Base-by-base conservation (phyloP, 2,888 invertebrate species). In the Drosophila subsilvestris region DNA sequence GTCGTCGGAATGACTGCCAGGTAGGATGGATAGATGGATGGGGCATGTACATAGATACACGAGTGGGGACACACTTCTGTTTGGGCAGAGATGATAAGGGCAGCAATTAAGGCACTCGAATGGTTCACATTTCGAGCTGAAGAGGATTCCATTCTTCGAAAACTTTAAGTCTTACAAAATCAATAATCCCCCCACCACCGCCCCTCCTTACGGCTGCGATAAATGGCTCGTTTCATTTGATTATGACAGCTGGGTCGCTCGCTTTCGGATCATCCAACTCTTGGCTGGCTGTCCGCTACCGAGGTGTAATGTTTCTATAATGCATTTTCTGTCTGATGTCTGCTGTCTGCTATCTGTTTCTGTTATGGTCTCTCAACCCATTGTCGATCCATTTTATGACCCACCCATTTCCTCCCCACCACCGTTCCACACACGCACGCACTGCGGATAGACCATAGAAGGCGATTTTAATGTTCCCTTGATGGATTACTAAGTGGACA, bases 81-180 rank as follows among this genome's bases (percentile, higher is more conserved):
- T 77, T 58, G 77, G 71, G 61, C 48, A 73, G 75, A 74, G 85
- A 86, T 81, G 85, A 83, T 87, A 85, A 81, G 79, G 77, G 74
- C 72, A 81, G 85, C 87, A 83, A 83, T 83, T 83, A 83, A 77
- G 87, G 69, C 71, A 76, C 80, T 81, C 78, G 73, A 63, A 66
- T 76, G 81, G 68, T 62, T 67, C 62, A 67, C 55, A 32, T 42
- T 57, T 80, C 45, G 18, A 45, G 44, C 51, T 10, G 37, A 9
- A 22, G 22, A 12, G 8, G 8, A 9, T 6, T 27, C 17, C 17
- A 29, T 47, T 18, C 47, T 20, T 47, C 22, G 37, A n/a, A 37
- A 49, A 43, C 66, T 55, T 66, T 66, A 66, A 66, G 48, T 14
- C 14, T 29, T 9, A 9, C 20, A 58, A 81, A 79, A 82, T 79